phyloP scores from a whole-genome alignment of 2,113 vertebrate species.

The Bambusicola thoracicus region DNA sequence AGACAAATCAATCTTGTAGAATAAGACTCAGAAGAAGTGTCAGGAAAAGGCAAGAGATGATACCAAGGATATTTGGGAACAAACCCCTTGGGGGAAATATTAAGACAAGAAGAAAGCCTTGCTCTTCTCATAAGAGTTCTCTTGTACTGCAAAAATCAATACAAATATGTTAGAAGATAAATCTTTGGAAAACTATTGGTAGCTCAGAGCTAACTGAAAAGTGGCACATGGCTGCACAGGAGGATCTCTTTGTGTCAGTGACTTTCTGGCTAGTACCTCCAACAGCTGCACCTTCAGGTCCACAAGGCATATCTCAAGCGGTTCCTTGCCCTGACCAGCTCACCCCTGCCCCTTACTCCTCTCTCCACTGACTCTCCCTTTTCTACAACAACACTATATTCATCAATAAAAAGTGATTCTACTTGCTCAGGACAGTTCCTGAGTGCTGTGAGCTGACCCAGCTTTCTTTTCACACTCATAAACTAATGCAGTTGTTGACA shows the following conservation, averaged over 20 bases:
- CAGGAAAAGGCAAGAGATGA: neutral
- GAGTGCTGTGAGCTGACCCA: neutral
- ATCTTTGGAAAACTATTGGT: neutral
- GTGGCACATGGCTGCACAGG: neutral
- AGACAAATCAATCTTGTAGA: slow-evolving; percentile 58
- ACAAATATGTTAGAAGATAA: neutral
- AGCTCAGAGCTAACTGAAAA: neutral
- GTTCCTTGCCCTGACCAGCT: neutral
- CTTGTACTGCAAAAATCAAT: slow-evolving; percentile 18
- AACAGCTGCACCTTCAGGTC: neutral
- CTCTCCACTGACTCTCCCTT: neutral
- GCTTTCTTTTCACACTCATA: neutral
- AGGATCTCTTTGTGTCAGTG: neutral
- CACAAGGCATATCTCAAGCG: neutral
- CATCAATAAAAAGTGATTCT: neutral
- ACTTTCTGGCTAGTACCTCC: neutral
- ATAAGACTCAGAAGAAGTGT: slow-evolving; percentile 5
- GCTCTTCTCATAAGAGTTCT: neutral
- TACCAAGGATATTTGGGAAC: neutral
- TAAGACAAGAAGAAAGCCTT: neutral
- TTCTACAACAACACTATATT: neutral
- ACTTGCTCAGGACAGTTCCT: neutral
- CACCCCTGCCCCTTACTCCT: neutral
- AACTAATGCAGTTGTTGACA: neutral
- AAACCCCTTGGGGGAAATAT: neutral